Evolutionary conservation across 2,888 invertebrate genomes (phyloP).

Genomic region (Acronicta psi): DNA sequence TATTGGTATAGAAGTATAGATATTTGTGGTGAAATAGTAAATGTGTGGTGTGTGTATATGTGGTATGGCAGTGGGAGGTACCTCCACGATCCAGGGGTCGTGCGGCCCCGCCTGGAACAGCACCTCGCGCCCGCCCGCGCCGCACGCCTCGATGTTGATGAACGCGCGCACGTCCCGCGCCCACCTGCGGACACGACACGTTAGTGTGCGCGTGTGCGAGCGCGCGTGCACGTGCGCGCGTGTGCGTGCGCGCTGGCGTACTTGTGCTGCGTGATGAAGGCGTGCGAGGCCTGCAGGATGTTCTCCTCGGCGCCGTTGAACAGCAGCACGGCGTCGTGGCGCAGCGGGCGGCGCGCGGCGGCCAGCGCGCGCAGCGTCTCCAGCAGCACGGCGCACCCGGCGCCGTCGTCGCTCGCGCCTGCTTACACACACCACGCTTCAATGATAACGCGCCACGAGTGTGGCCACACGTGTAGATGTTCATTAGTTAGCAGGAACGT

Average conservation of each 20-base stretch:
- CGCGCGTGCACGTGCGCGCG: background rate
- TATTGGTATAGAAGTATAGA: too few species aligned
- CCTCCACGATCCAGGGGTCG: constrained; percentile 91
- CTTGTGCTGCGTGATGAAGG: constrained; percentile 96
- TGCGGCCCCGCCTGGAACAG: constrained; percentile 95
- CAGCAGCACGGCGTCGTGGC: constrained; percentile 94
- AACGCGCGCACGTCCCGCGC: constrained; percentile 92
- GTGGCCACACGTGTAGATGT: too few species aligned
- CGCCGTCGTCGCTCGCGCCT: constrained; percentile 97
- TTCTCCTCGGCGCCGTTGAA: constrained; percentile 98
- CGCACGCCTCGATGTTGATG: constrained; percentile 96
- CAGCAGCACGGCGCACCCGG: constrained; percentile 96
- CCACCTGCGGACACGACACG: constrained; percentile 86
- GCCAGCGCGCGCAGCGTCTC: constrained; percentile 93
- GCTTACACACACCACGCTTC: constrained; percentile 24
- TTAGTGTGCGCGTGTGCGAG: too few species aligned
- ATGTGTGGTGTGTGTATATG: too few species aligned
- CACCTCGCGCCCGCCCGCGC: constrained; percentile 95
- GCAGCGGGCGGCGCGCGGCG: constrained; percentile 88
- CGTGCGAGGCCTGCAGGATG: constrained; percentile 95
- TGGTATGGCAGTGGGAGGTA: constrained; percentile 33
- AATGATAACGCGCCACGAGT: too few species aligned
- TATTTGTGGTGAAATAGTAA: too few species aligned
- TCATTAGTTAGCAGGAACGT: too few species aligned
- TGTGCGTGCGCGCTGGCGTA: constrained; percentile 35